These are phyloP conservation scores for Oreotrochilus melanogaster DNA, from an alignment of 2,113 vertebrate species.

Conservation along the genomic window DNA sequence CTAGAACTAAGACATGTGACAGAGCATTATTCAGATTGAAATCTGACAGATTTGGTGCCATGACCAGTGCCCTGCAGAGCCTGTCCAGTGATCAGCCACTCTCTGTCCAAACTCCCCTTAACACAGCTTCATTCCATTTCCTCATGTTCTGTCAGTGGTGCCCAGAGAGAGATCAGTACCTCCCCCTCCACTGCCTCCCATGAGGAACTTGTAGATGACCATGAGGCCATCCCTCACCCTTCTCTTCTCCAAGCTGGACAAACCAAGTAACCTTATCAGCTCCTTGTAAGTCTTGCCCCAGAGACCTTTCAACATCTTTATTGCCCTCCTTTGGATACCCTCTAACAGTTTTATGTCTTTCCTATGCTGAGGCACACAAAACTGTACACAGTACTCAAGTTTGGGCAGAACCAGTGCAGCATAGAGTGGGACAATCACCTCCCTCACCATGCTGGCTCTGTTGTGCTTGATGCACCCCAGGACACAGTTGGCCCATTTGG, in stretches of 20 bases:
- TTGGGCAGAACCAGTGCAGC: not conserved
- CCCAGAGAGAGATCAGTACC: not conserved
- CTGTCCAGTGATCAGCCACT: not conserved
- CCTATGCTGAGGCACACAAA: not conserved
- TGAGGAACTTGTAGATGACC: not conserved
- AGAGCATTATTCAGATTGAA: not conserved
- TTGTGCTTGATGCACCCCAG: not conserved
- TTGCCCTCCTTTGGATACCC: rapidly evolving
- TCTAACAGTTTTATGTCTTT: not conserved
- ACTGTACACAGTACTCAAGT: rapidly evolving
- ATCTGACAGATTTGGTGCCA: not conserved
- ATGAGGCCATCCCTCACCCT: not conserved
- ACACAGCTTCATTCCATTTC: rapidly evolving
- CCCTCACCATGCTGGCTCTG: rapidly evolving
- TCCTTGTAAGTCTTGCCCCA: not conserved
- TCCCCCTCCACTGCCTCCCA: rapidly evolving
- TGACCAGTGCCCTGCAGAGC: not conserved
- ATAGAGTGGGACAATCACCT: not conserved
- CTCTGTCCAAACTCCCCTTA: not conserved
- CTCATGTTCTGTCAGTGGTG: rapidly evolving
- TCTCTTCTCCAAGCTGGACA: not conserved
- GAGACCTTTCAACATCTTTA: not conserved
- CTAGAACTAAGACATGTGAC: not conserved
- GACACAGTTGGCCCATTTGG: rapidly evolving
- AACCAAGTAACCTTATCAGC: rapidly evolving